Conservation (phyloP, 2,797 vertebrate genomes). For the Rousettus madagascariensis region DNA sequence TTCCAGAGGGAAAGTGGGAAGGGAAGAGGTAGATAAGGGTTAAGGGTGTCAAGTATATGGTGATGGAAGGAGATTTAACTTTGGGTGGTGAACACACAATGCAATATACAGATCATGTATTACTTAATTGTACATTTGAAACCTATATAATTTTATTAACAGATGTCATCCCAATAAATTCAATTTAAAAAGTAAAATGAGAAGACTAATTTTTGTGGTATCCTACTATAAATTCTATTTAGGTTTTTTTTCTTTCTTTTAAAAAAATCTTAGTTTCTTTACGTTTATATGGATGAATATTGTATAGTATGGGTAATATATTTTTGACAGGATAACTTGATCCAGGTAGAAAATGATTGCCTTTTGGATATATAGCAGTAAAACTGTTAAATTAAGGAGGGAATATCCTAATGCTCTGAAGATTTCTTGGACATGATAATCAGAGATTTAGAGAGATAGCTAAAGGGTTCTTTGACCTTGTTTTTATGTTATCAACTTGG, state of each 20-base stretch:
- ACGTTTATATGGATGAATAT: neutral
- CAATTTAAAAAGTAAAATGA: neutral
- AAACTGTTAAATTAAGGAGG: neutral
- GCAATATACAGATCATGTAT: no score
- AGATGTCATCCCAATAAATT: no score
- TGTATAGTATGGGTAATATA: neutral
- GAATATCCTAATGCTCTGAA: neutral
- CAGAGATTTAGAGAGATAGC: neutral
- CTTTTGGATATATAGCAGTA: slow-evolving; percentile 5
- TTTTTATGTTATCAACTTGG: neutral
- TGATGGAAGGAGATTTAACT: no score
- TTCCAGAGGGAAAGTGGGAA: no score
- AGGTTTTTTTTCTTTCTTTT: neutral
- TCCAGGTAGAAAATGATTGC: neutral
- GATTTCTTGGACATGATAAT: neutral
- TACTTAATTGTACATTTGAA: no score
- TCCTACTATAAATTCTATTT: neutral
- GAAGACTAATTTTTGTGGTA: neutral
- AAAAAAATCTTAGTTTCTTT: neutral
- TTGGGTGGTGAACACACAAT: no score
- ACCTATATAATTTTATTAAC: no score
- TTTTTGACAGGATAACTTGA: slow-evolving; percentile 34
- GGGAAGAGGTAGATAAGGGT: no score
- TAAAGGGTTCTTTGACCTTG: neutral
- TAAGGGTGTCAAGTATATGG: no score